These are phyloP conservation scores for Chauna torquata DNA, from an alignment of 2,113 vertebrate genomes.

Conservation along the genomic window DNA sequence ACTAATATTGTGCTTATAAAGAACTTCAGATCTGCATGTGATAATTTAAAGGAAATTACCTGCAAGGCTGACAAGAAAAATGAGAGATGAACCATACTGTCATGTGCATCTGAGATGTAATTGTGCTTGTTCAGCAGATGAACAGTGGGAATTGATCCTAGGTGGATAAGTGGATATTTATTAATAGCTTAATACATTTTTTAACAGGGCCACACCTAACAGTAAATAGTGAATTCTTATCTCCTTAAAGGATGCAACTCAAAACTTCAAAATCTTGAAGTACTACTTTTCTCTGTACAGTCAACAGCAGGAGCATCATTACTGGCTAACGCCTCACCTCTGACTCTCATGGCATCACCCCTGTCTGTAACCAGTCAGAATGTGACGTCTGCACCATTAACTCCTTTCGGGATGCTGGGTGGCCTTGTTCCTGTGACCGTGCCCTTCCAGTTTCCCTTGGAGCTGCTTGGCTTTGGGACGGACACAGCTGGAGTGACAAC, in stretches of 20 bases:
- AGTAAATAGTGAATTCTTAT: neutral
- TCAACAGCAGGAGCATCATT: constrained; percentile 87
- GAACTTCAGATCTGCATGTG: neutral
- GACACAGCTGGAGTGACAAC: constrained; percentile 83
- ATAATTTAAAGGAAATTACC: neutral
- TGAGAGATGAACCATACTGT: neutral
- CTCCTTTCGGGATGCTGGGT: constrained; percentile 94
- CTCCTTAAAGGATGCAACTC: neutral
- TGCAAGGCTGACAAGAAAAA: neutral
- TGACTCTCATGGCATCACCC: constrained; percentile 89
- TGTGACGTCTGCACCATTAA: constrained; percentile 72
- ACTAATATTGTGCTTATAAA: neutral
- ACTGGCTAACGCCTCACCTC: constrained; percentile 84
- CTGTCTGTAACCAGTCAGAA: constrained; percentile 87
- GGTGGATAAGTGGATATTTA: neutral
- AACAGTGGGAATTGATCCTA: neutral
- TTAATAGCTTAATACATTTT: neutral
- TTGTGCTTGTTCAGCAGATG: neutral
- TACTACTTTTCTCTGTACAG: constrained; percentile 76
- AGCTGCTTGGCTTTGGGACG: constrained; percentile 87
- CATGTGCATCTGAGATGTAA: neutral
- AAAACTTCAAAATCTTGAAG: constrained; percentile 45
- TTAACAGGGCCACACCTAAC: neutral
- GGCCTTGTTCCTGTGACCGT: constrained; percentile 95
- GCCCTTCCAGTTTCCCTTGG: constrained; percentile 95